These are phyloP conservation scores for Thalassarche chlororhynchos DNA, from an alignment of 2,113 vertebrate genomes.

Conservation along the genomic window DNA sequence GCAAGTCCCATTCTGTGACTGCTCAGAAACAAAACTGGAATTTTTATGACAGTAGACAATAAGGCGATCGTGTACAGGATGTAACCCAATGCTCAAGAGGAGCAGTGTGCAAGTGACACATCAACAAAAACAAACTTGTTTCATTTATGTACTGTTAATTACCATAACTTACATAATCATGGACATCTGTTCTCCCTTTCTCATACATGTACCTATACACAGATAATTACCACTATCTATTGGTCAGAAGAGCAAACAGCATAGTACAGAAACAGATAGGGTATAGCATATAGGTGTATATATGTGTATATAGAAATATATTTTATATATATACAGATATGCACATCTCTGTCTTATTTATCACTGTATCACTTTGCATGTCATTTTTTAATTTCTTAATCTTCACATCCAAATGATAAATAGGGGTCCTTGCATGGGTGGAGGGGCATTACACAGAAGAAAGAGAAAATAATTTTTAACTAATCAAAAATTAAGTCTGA, in stretches of 20 bases:
- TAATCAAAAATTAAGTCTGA: neutral
- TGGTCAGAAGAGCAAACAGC: neutral
- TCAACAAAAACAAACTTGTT: conserved; percentile 85
- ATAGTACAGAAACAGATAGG: neutral
- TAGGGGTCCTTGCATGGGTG: neutral
- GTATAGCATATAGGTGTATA: neutral
- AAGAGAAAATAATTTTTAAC: neutral
- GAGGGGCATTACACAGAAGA: neutral
- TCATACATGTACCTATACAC: neutral
- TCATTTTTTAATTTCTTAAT: neutral
- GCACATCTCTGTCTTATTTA: neutral
- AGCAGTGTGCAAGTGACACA: conserved; percentile 87
- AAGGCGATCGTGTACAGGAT: conserved; percentile 81
- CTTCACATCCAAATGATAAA: neutral
- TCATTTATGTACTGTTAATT: conserved; percentile 85
- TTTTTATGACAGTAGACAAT: conserved; percentile 86
- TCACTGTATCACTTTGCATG: neutral
- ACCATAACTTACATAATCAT: conserved; percentile 81
- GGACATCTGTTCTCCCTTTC: conserved; percentile 82
- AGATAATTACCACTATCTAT: conserved; percentile 26
- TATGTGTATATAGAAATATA: neutral
- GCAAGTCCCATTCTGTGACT: conserved; percentile 77
- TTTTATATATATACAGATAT: neutral
- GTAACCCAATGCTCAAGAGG: conserved; percentile 80
- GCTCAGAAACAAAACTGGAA: conserved; percentile 73